These are phyloP conservation scores for Pseudobourletiella spinata DNA, from an alignment of 1,140 invertebrate genomes.

Conservation along the genomic window DNA sequence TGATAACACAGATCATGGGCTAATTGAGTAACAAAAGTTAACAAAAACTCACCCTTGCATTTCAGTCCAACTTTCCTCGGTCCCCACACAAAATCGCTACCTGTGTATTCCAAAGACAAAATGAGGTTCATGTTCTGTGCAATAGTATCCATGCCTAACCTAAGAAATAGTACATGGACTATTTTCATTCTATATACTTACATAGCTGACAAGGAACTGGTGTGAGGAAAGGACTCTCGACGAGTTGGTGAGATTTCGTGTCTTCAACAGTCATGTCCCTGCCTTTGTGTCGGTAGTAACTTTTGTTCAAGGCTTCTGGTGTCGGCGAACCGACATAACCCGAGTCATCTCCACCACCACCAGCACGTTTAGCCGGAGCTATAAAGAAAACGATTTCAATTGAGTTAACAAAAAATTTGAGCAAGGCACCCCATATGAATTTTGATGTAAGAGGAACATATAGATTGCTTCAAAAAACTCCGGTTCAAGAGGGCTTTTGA, in stretches of 20 bases:
- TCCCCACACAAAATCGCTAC: slow-evolving; percentile 18
- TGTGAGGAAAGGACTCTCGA: slow-evolving; percentile 1
- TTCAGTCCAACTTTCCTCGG: slow-evolving; percentile 1
- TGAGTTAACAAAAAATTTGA: too few relatives aligned
- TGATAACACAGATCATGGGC: neutral
- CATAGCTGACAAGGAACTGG: slow-evolving; percentile 21
- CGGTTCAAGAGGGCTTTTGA: too few relatives aligned
- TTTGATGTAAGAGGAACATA: too few relatives aligned
- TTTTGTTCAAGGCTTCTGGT: neutral
- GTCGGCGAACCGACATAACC: slow-evolving; percentile 19
- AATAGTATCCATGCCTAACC: neutral
- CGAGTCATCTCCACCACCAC: slow-evolving; percentile 9
- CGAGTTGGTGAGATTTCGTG: slow-evolving; percentile 8
- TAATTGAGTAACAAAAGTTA: neutral
- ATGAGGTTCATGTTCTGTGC: neutral
- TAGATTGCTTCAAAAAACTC: too few relatives aligned
- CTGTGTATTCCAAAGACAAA: neutral
- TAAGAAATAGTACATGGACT: neutral
- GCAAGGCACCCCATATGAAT: too few relatives aligned
- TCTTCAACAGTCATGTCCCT: neutral
- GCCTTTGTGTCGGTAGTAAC: neutral
- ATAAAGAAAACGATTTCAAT: too few relatives aligned
- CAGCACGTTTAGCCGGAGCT: neutral
- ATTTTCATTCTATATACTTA: neutral
- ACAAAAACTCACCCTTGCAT: neutral